These are phyloP conservation scores for Ophthalmolycus amberensis DNA, from an alignment of 2,113 vertebrate species.

Conservation along the genomic window DNA sequence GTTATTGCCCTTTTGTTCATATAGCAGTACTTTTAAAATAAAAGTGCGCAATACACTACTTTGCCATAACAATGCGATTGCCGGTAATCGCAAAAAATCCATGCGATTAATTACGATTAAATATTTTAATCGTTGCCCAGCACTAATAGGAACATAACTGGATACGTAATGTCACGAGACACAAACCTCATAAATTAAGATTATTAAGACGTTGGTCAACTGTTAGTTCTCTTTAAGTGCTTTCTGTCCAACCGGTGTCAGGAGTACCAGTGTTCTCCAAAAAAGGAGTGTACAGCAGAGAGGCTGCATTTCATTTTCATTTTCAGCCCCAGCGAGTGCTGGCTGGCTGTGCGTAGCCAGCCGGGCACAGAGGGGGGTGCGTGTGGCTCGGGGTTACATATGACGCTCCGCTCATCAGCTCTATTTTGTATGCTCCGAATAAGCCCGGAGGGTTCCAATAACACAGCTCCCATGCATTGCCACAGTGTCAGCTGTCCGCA, in stretches of 20 bases:
- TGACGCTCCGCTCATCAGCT: conserved; percentile 73
- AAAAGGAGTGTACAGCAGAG: conserved; percentile 69
- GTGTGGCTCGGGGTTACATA: conserved; percentile 63
- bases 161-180: not conserved
- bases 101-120: no score
- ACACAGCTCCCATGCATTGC: conserved; percentile 80
- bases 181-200: conserved; percentile 11
- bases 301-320: conserved; percentile 71
- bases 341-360: conserved; percentile 48
- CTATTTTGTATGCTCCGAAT: conserved; percentile 81
- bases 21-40: no score
- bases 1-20: no score
- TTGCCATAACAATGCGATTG: no score
- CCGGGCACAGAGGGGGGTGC: conserved; percentile 56
- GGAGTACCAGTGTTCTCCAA: conserved; percentile 67
- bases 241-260: conserved; percentile 45
- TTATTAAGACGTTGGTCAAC: conserved; percentile 36
- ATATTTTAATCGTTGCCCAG: no score
- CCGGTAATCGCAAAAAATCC: no score
- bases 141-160: not conserved
- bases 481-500: conserved; percentile 81
- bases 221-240: conserved; percentile 45
- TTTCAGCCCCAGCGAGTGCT: conserved; percentile 65
- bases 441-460: conserved; percentile 80
- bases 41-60: no score